Evolutionary conservation across 2,888 invertebrate species (phyloP).

Genomic region (Allygus modestus): DNA sequence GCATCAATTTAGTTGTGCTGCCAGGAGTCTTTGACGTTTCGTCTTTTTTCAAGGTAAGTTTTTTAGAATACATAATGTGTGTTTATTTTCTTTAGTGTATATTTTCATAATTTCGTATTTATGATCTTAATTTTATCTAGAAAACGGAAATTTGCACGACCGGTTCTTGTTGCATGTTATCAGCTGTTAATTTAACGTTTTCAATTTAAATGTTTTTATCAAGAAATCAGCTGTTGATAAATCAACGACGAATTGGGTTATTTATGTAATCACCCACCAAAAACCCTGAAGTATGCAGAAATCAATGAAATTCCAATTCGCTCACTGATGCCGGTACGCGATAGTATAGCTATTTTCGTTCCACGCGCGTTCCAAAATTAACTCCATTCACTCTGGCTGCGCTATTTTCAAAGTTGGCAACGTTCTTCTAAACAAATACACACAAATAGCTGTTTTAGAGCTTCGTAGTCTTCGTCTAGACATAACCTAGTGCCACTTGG

Average conservation of each 20-base stretch:
- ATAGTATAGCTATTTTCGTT: background rate
- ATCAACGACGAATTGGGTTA: no score
- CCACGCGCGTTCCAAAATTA: slow-evolving; percentile 5
- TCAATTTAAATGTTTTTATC: no score
- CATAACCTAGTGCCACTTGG: slow-evolving; percentile 26
- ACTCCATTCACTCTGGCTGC: background rate
- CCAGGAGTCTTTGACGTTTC: slow-evolving; percentile 63
- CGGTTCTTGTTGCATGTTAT: no score
- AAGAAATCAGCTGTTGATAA: no score
- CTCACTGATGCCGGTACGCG: background rate
- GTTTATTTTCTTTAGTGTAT: background rate
- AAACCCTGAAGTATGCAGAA: no score
- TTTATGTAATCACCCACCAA: no score
- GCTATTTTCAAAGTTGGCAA: slow-evolving; percentile 23
- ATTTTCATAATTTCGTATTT: no score
- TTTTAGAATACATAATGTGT: background rate
- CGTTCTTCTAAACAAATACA: background rate
- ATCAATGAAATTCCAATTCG: no score
- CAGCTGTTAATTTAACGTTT: no score
- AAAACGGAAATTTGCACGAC: no score
- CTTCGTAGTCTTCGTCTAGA: background rate
- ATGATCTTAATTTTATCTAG: no score
- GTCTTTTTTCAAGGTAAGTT: slow-evolving; percentile 58
- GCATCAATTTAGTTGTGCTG: slow-evolving; percentile 68
- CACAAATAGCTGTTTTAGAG: background rate